Evolutionary conservation across 2,113 vertebrate species (phyloP).

Genomic region (Corythornis madagascariensis): DNA sequence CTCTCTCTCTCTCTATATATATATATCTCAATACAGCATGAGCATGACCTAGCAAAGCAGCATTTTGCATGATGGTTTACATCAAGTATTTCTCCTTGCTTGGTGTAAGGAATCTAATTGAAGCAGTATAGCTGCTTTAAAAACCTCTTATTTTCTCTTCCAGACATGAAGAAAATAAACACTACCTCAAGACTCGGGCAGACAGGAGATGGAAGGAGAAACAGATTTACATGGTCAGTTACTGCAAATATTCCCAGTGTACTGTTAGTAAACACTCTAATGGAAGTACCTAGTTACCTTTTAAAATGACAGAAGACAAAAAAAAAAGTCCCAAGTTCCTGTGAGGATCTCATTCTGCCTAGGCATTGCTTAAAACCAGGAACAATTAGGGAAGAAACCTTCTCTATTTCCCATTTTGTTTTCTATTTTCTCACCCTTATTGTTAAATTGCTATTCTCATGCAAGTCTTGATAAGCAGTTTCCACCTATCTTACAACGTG

Average conservation of each 20-base stretch:
- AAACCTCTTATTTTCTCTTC: not conserved
- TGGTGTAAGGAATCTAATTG: not conserved
- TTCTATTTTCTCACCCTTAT: not conserved
- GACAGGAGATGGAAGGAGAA: not conserved
- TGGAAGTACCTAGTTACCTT: not conserved
- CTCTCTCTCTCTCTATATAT: too few relatives aligned
- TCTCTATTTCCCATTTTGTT: not conserved
- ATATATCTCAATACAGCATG: not conserved
- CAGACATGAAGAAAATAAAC: not conserved
- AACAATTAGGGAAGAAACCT: not conserved
- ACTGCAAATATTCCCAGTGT: not conserved
- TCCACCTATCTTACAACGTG: not conserved
- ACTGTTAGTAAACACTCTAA: not conserved
- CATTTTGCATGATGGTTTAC: not conserved
- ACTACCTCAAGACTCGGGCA: not conserved
- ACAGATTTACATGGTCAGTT: not conserved
- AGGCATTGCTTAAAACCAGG: not conserved
- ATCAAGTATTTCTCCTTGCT: not conserved
- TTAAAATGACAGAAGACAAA: not conserved
- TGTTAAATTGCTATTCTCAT: not conserved
- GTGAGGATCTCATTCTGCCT: not conserved
- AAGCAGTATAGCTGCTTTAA: not conserved
- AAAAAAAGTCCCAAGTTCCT: not conserved
- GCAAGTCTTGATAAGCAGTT: not conserved
- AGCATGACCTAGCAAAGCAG: not conserved